A percentile compares a stretch with the other conserved stretches of the same genome.
phyloP scores from a whole-genome alignment of 2,797 vertebrate genomes.

The Gymnopithys bicolor region DNA sequence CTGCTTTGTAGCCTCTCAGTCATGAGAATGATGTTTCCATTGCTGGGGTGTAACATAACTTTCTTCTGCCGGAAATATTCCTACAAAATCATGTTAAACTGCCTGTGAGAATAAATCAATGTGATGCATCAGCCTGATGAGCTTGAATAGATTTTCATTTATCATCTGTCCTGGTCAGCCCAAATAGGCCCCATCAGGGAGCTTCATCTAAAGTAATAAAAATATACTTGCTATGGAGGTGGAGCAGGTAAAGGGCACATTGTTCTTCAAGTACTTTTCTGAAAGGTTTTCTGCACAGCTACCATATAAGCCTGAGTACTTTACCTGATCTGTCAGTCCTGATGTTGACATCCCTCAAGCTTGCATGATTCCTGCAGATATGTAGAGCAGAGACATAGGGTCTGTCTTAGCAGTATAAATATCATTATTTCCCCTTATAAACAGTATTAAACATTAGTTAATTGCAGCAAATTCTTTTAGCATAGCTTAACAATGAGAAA shows the following conservation, averaged over 20 bases:
- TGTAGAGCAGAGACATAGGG: fast-evolving
- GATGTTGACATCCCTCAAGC: neutral
- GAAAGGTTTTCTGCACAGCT: neutral
- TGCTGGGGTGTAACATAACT: neutral
- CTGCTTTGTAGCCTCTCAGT: neutral
- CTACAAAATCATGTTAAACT: neutral
- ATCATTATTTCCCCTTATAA: neutral
- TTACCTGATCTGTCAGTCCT: neutral
- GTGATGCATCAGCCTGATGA: neutral
- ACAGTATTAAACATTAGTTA: neutral
- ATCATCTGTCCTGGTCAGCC: neutral
- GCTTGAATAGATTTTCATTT: neutral
- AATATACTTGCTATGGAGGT: neutral
- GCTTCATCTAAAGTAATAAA: neutral
- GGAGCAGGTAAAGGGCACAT: too few relatives aligned
- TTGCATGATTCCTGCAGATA: neutral
- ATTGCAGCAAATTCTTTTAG: neutral
- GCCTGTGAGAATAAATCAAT: neutral
- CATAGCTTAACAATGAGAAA: neutral
- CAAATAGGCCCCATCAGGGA: neutral
- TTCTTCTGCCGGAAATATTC: neutral
- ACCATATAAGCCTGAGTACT: fast-evolving
- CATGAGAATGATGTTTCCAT: neutral
- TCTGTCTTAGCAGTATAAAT: neutral
- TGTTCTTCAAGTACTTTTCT: fast-evolving